phyloP scores from a whole-genome alignment of 2,888 invertebrate genomes.

The Drosophila eohydei region DNA sequence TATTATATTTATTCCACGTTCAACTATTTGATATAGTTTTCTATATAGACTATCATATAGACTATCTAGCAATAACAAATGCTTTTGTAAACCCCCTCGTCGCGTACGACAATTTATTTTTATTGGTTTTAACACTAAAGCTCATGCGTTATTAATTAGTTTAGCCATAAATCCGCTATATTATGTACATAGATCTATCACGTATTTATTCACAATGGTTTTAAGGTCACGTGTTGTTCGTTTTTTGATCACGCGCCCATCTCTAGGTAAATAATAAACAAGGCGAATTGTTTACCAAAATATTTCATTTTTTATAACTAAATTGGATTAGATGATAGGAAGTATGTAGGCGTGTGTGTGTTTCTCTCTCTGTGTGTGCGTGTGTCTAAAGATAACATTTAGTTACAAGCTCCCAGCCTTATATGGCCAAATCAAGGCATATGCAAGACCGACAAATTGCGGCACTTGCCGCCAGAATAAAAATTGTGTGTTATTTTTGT shows the following conservation, averaged over 20 bases:
- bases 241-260: slow-evolving; percentile 6
- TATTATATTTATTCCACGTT: background rate
- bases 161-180: background rate
- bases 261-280: slow-evolving; percentile 19
- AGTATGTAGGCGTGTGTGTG: background rate
- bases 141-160: slow-evolving; percentile 7
- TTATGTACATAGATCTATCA: background rate
- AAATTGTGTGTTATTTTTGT: background rate
- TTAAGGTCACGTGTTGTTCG: slow-evolving; percentile 9
- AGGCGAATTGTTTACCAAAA: slow-evolving; percentile 18
- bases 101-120: background rate
- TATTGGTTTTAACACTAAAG: background rate
- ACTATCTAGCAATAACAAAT: background rate
- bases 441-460: slow-evolving; percentile 30
- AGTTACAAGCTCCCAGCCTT: background rate
- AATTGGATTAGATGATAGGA: slow-evolving; percentile 36
- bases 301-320: slow-evolving; percentile 10
- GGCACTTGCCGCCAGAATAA: slow-evolving; percentile 1
- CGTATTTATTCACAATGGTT: background rate
- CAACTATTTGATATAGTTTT: background rate
- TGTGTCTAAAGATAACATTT: slow-evolving; percentile 27
- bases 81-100: background rate
- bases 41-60: background rate
- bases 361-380: background rate
- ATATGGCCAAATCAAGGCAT: background rate